Evolutionary conservation across 2,888 invertebrate species (phyloP), one percentile per base, ranked within the genome.

Genomic region (Eurytoma adleriae): DNA sequence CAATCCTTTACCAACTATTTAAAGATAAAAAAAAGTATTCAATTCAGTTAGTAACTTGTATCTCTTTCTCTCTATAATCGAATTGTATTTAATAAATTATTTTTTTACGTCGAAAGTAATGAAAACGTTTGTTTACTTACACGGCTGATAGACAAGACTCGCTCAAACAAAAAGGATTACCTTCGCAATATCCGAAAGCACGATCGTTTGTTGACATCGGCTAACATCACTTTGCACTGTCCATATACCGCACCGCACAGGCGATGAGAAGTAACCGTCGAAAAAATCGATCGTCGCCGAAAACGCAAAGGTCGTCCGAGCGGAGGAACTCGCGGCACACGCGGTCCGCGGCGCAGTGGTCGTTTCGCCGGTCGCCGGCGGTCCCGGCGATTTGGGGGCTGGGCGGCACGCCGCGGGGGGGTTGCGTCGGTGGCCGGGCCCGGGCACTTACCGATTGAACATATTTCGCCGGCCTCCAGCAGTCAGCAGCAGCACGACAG

Each of bases 401-500:
- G 13, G 59, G 18, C 14, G 5, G 62, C 10, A 27, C 5, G 62
- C 14, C 5, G 0, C 24, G 14, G 48, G 30, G 62, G 52, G 54
- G 50, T 10, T 16, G 52, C 18, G 48, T 50, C n/a, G 64, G 50
- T 59, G 59, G 40, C 18, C 40, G 48, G 68, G 48, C 52, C 67
- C 50, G 57, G 40, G 52, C 70, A 89, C 90, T 90, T 90, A 90
- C 90, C 90, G 90, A 90, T 90, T 90, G 89, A 90, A 90, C 90
- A 90, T 90, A 90, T 90, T 90, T 90, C 86, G 88, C 85, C 87
- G 86, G 83, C 87, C 89, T 87, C 86, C 71, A 24, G 71, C 24
- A 52, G 62, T 52, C 72, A 72, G 78, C 69, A 52, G 78, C 74
- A n/a, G 10, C 56, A 40, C 40, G 40, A 40, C 40, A 40, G 48